These are phyloP conservation scores for Lamprologus sp. DNA, from an alignment of 2,113 vertebrate genomes.

Conservation along the genomic window DNA sequence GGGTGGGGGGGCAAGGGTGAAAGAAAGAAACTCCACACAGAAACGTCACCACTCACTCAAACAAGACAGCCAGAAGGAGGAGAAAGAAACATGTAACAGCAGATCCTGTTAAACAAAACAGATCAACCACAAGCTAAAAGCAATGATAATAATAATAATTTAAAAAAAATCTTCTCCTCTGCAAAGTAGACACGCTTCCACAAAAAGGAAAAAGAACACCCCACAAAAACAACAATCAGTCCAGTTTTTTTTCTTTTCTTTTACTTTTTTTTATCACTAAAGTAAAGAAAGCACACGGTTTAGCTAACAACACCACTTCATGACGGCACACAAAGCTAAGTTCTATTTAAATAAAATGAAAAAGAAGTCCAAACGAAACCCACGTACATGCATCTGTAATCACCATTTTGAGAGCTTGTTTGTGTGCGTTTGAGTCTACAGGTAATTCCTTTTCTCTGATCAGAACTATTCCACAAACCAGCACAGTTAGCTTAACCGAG, in stretches of 20 bases:
- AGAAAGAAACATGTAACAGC: constrained; percentile 28
- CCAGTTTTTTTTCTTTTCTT: constrained; percentile 36
- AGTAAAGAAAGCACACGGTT: constrained; percentile 92
- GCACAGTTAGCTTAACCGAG: constrained; percentile 96
- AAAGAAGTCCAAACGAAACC: constrained; percentile 67
- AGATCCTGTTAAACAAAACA: constrained; percentile 51
- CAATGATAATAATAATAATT: constrained; percentile 29
- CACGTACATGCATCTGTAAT: constrained; percentile 99
- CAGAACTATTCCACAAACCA: constrained; percentile 98
- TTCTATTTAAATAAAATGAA: constrained; percentile 80
- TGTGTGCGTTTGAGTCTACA: constrained; percentile 94
- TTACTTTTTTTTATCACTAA: constrained; percentile 59
- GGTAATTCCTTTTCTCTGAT: constrained; percentile 83
- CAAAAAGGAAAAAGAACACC: constrained; percentile 77
- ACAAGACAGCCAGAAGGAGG: constrained; percentile 49
- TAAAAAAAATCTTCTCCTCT: constrained; percentile 73
- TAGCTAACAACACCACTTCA: constrained; percentile 99
- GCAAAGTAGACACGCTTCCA: constrained; percentile 88
- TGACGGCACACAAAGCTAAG: constrained; percentile 95
- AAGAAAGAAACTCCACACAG: constrained; percentile 75
- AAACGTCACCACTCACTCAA: constrained; percentile 84
- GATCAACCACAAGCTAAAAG: constrained; percentile 74
- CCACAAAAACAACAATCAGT: constrained; percentile 77
- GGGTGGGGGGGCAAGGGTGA: not conserved
- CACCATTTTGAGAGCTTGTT: constrained; percentile 95